phyloP scores from a whole-genome alignment of 1,140 invertebrate species.

The Drosophila paulistorum region DNA sequence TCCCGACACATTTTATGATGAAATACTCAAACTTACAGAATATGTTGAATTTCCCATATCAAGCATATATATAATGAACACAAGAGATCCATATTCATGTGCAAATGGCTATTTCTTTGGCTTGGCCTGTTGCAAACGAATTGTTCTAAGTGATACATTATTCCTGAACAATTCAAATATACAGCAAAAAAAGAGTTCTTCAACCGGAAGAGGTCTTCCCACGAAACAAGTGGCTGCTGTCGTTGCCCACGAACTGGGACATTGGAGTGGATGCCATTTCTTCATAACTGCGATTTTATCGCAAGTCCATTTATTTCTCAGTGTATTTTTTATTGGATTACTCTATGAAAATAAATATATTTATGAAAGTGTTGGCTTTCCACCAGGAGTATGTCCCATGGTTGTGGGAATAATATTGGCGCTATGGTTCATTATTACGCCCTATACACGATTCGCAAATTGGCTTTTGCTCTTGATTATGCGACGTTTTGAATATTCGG shows the following conservation, averaged over 20 bases:
- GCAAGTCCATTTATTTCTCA: conserved; percentile 6
- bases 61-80: conserved; percentile 10
- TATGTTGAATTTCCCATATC: neutral
- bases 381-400: neutral
- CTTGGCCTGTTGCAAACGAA: conserved; percentile 3
- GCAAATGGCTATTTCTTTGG: conserved; percentile 10
- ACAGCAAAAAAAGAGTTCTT: neutral
- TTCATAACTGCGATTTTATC: neutral
- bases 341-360: neutral
- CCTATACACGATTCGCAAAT: neutral
- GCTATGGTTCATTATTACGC: neutral
- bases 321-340: neutral
- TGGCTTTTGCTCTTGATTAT: neutral
- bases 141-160: conserved; percentile 7
- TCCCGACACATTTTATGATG: neutral
- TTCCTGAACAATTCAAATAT: neutral
- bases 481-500: neutral
- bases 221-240: conserved; percentile 1
- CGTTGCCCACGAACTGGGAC: conserved; percentile 5
- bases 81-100: neutral
- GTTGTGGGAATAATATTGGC: neutral
- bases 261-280: conserved; percentile 6
- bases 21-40: neutral
- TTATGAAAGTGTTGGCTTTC: conserved; percentile 12
- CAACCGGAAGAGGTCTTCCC: neutral